Evolutionary conservation across 2,113 vertebrate species (phyloP), one percentile per base, ranked within the genome.

Genomic region (Phalacrocorax aristotelis): DNA sequence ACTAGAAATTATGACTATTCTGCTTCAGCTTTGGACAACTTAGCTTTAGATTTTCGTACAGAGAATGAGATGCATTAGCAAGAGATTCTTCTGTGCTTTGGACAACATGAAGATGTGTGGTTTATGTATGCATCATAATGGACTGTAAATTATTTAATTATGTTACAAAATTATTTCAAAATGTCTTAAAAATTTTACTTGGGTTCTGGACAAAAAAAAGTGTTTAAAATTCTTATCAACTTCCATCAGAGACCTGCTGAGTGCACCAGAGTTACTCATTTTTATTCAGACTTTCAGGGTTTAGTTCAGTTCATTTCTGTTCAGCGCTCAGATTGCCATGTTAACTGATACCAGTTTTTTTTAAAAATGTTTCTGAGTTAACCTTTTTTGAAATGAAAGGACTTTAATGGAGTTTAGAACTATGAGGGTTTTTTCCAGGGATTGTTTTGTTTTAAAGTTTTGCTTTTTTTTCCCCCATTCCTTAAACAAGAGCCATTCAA

Each of bases 191-290:
- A 36, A 8, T 11, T 36, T 57, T 7, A 1, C 7, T 15, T 8
- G 15, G 14, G 15, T 79, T 84, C 65, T 95, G 51, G 42, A 76
- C 83, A 82, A 78, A 92, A n/a, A 26, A 82, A 90, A 52, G 18
- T 29, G 82, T 91, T 82, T 42, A 2, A 80, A 58, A 27, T 77
- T 61, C 36, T 74, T 80, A 36, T 58, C 58, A 57, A 13, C 49
- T 93, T 88, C 11, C 32, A 38, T 83, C 74, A 51, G 36, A 89
- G 87, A 30, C 38, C 87, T 92, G 71, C 82, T 96, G 75, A 95
- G 69, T 96, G 87, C 96, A 62, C 85, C 98, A 97, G 94, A 97
- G 93, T 98, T 97, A 96, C 71, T 93, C 78, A 83, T 36, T 57
- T 86, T 49, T 55, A 66, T 95, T 88, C 72, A 21, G 5, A 25